These are phyloP conservation scores for Abscondita cerata DNA, from an alignment of 2,888 invertebrate species.

Conservation along the genomic window DNA sequence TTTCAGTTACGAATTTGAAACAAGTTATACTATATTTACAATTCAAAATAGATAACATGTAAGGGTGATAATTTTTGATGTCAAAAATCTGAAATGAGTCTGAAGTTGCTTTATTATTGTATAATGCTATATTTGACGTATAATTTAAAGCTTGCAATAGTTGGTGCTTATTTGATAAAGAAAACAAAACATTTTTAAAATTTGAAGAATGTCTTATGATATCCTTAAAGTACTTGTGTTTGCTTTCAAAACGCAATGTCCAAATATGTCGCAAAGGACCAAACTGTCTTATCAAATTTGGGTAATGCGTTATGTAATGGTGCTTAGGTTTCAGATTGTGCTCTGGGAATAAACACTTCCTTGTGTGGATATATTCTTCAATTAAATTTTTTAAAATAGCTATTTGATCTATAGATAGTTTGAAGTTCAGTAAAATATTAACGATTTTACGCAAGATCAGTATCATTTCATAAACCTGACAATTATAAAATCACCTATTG, in stretches of 20 bases:
- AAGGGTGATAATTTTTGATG: too few species aligned
- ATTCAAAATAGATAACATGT: too few species aligned
- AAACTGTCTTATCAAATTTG: slow-evolving; percentile 33
- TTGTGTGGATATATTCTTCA: slow-evolving; percentile 17
- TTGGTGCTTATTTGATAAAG: slow-evolving; percentile 28
- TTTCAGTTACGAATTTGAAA: too few species aligned
- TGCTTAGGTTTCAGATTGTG: slow-evolving; percentile 36
- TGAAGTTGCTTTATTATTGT: too few species aligned
- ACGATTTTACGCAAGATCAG: slow-evolving; percentile 10
- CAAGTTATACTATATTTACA: too few species aligned
- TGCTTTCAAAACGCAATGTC: slow-evolving; percentile 40
- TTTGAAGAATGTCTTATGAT: slow-evolving; percentile 23
- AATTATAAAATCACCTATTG: neutral
- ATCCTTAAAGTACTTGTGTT: slow-evolving; percentile 37
- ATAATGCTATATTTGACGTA: neutral
- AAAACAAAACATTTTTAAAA: slow-evolving; percentile 30
- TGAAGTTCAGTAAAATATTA: neutral
- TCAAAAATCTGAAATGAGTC: too few species aligned
- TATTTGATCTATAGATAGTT: slow-evolving; percentile 13
- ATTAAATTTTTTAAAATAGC: slow-evolving; percentile 9
- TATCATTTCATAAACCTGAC: slow-evolving; percentile 20
- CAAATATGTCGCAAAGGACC: slow-evolving; percentile 37
- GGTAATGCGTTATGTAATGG: slow-evolving; percentile 42
- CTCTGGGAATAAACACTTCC: slow-evolving; percentile 28
- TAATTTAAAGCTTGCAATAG: slow-evolving; percentile 15